phyloP scores from a whole-genome alignment of 1,140 invertebrate species.

The Archegozetes longisetosus region DNA sequence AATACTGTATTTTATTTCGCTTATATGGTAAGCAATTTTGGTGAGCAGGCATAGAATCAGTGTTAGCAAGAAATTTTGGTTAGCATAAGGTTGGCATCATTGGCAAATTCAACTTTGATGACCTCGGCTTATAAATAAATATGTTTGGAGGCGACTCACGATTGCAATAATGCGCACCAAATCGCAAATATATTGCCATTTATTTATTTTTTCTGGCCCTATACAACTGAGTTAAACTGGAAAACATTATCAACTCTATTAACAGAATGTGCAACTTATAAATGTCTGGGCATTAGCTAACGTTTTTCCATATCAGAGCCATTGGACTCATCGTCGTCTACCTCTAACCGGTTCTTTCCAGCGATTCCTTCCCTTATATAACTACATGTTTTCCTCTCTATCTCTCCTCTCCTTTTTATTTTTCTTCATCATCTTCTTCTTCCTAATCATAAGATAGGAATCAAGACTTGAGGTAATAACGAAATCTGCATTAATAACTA shows the following conservation, averaged over 20 bases:
- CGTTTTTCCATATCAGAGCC: not conserved
- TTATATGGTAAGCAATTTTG: too few relatives aligned
- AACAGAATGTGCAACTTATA: not conserved
- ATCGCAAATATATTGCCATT: not conserved
- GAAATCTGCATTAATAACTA: not conserved
- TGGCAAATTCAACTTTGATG: too few relatives aligned
- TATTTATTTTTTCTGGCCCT: not conserved
- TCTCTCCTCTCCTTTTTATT: not conserved
- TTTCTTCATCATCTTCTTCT: not conserved
- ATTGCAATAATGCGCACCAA: not conserved
- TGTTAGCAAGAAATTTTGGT: too few relatives aligned
- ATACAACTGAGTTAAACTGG: not conserved
- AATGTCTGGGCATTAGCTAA: not conserved
- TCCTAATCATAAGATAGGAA: not conserved
- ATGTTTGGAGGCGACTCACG: not conserved
- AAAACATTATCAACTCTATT: not conserved
- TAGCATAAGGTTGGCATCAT: too few relatives aligned
- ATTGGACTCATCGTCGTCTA: not conserved
- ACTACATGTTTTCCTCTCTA: not conserved
- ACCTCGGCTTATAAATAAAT: too few relatives aligned
- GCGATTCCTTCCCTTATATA: not conserved
- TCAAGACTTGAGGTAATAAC: not conserved
- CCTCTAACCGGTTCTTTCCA: not conserved
- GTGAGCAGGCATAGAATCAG: too few relatives aligned
- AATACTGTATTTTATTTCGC: too few relatives aligned